Evolutionary conservation across 2,113 vertebrate species (phyloP).

Genomic region (Hylia prasina): DNA sequence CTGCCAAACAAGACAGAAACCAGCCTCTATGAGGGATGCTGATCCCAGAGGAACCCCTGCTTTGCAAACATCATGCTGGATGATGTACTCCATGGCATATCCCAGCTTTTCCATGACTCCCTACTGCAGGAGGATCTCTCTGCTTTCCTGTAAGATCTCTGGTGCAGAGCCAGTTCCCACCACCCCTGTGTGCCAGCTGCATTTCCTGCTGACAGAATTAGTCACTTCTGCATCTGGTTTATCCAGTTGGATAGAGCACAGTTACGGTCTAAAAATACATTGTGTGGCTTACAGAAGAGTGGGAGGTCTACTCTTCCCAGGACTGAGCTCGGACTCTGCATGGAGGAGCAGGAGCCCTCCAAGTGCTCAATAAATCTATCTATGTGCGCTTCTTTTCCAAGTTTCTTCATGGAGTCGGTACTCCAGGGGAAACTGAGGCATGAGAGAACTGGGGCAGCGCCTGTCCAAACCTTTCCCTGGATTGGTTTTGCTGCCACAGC

Average conservation of each 20-base stretch:
- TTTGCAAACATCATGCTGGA: not conserved
- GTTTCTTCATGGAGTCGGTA: rapidly evolving
- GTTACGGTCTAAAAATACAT: constrained; percentile 14
- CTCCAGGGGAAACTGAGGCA: not conserved
- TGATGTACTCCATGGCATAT: rapidly evolving
- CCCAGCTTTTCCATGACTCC: too few species aligned
- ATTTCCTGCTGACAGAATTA: constrained; percentile 10
- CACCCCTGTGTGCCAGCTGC: not conserved
- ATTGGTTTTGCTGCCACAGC: not conserved
- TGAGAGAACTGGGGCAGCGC: not conserved
- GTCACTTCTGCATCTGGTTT: constrained; percentile 41
- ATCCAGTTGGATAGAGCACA: not conserved
- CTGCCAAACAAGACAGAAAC: not conserved
- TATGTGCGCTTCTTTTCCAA: rapidly evolving
- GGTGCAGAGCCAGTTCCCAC: not conserved
- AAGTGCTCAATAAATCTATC: rapidly evolving
- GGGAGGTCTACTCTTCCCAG: not conserved
- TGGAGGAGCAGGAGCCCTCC: not conserved
- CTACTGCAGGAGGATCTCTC: not conserved
- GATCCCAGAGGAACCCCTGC: not conserved
- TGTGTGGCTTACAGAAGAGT: not conserved
- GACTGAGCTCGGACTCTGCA: not conserved
- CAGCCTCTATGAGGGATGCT: not conserved
- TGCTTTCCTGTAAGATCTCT: not conserved
- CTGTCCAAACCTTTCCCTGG: not conserved